phyloP scores from a whole-genome alignment of 2,113 vertebrate genomes.

The Clupea harengus region DNA sequence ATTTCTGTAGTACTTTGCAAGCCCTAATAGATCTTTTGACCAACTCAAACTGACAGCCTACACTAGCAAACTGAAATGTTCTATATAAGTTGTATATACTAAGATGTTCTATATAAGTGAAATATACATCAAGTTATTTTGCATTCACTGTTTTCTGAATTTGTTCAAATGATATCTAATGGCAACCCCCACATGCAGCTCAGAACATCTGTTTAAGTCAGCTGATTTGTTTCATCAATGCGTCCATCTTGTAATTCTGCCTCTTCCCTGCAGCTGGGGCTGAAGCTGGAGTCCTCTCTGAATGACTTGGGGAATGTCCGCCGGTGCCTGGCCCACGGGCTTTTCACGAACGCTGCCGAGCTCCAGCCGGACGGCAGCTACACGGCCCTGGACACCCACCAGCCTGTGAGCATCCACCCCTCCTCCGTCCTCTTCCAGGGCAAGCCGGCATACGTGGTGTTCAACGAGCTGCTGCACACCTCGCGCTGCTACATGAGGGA shows the following conservation, averaged over 20 bases:
- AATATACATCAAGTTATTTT: too few species aligned
- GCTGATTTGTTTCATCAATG: not conserved
- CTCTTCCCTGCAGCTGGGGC: constrained; percentile 73
- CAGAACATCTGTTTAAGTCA: not conserved
- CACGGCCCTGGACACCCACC: constrained; percentile 81
- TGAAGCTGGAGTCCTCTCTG: constrained; percentile 82
- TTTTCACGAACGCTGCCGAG: constrained; percentile 88
- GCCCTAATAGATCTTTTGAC: too few species aligned
- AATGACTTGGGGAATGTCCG: constrained; percentile 74
- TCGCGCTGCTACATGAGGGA: constrained; percentile 93
- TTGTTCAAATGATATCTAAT: too few species aligned
- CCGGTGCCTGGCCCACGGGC: constrained; percentile 88
- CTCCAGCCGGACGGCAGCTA: constrained; percentile 86
- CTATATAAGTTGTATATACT: too few species aligned
- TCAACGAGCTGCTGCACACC: constrained; percentile 87
- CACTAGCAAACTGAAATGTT: too few species aligned
- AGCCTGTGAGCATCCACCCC: constrained; percentile 87
- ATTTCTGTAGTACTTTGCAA: not conserved
- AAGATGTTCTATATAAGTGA: too few species aligned
- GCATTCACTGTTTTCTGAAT: too few species aligned
- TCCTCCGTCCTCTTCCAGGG: constrained; percentile 92
- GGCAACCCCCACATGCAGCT: not conserved
- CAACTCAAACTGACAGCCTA: too few species aligned
- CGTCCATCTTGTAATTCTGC: not conserved
- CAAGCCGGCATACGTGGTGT: constrained; percentile 86